phyloP scores from a whole-genome alignment of 1,140 invertebrate genomes.

The Rhopalosiphum padi region DNA sequence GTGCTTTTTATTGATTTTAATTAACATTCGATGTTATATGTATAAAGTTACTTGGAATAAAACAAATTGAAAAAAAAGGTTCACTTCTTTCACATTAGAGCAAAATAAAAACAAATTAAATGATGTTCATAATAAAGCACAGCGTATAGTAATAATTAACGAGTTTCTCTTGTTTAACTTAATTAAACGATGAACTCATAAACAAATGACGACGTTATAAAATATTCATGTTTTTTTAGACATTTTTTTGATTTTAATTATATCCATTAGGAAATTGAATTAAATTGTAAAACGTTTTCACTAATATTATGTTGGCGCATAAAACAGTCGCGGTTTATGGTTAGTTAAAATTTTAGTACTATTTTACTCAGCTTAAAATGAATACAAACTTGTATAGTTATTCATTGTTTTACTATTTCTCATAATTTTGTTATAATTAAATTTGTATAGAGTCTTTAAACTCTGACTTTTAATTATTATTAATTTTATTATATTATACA shows the following conservation, averaged over 20 bases:
- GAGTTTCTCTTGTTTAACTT: slow-evolving; percentile 1
- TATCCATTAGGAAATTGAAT: neutral
- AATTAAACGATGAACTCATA: neutral
- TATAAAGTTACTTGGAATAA: neutral
- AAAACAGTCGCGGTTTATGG: neutral
- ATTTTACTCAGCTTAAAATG: neutral
- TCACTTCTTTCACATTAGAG: neutral
- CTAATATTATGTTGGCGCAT: neutral
- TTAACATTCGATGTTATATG: neutral
- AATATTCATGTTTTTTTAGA: slow-evolving; percentile 9
- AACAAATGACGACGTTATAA: neutral
- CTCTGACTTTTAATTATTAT: neutral
- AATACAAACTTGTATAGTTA: neutral
- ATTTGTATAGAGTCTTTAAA: neutral
- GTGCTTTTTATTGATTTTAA: neutral
- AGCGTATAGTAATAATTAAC: slow-evolving; percentile 2
- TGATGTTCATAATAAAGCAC: neutral
- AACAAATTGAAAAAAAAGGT: neutral
- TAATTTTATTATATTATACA: neutral
- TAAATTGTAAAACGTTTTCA: slow-evolving; percentile 1
- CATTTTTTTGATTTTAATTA: slow-evolving; percentile 18
- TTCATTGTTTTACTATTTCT: neutral
- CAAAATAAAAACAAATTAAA: neutral
- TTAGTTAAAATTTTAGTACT: slow-evolving; percentile 7
- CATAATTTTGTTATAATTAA: neutral